A percentile compares a stretch with the other conserved stretches of the same genome.
Conservation (phyloP, 2,888 invertebrate genomes). For the Drosophila pseudotalamancana region DNA sequence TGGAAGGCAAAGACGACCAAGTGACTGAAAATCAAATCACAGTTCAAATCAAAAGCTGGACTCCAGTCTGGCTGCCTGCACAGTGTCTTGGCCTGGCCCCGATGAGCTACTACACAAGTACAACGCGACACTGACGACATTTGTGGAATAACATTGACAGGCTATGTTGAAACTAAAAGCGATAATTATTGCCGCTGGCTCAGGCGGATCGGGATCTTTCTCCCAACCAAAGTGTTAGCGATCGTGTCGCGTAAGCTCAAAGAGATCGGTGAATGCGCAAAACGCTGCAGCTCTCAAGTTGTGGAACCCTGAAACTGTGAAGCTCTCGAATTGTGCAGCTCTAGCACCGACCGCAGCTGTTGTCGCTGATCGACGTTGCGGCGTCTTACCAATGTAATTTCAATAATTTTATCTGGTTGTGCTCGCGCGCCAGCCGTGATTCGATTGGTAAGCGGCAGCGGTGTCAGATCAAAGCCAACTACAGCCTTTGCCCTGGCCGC, state of each 20-base stretch:
- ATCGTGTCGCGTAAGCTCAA: constrained; percentile 64
- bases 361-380: constrained; percentile 63
- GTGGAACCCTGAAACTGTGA: neutral
- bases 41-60: constrained; percentile 42
- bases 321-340: neutral
- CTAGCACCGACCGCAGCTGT: constrained; percentile 37
- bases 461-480: constrained; percentile 72
- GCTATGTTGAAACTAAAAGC: constrained; percentile 76
- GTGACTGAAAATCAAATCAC: constrained; percentile 54
- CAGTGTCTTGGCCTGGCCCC: constrained; percentile 26
- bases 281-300: neutral
- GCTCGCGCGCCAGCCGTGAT: constrained; percentile 75
- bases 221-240: constrained; percentile 64
- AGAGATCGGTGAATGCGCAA: constrained; percentile 34
- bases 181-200: constrained; percentile 71
- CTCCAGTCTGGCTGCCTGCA: constrained; percentile 5
- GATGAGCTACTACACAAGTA: constrained; percentile 69
- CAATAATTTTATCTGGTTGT: constrained; percentile 83
- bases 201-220: constrained; percentile 39
- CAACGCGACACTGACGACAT: constrained; percentile 81
- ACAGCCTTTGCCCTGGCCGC: neutral
- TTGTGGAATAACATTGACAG: constrained; percentile 82
- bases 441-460: constrained; percentile 66
- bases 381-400: constrained; percentile 79
- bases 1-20: constrained; percentile 1